Evolutionary conservation across 2,113 vertebrate genomes (phyloP).

Genomic region (Toxotes jaculatrix): DNA sequence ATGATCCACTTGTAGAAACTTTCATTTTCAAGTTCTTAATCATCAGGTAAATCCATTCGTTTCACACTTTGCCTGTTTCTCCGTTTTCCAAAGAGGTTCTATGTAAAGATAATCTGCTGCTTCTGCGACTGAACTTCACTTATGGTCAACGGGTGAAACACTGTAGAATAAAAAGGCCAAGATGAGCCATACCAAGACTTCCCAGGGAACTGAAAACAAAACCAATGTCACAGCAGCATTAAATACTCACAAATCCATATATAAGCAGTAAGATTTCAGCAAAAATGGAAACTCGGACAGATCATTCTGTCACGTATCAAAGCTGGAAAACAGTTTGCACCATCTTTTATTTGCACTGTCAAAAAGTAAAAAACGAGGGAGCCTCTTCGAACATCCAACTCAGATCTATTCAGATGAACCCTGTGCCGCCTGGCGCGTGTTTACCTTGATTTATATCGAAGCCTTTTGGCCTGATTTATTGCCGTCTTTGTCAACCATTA

Average conservation of each 20-base stretch:
- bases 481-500: conserved; percentile 34
- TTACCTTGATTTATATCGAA: conserved; percentile 46
- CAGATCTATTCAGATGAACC: conserved; percentile 17
- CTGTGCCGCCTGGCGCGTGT: conserved; percentile 15
- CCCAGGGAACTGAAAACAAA: not conserved
- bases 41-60: not conserved
- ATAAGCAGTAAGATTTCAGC: not conserved
- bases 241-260: conserved; percentile 25
- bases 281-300: not conserved
- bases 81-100: not conserved
- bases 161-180: conserved; percentile 5
- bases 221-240: not conserved
- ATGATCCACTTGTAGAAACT: not conserved
- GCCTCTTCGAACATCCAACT: conserved; percentile 20
- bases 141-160: not conserved
- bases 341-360: not conserved
- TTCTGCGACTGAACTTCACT: not conserved
- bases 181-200: not conserved
- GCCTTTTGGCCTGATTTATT: conserved; percentile 48
- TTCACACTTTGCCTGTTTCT: not conserved
- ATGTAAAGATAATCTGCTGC: not conserved
- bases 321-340: conserved; percentile 1
- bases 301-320: not conserved
- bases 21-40: not conserved
- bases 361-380: not conserved